Base-by-base conservation (phyloP, 2,888 invertebrate species). In the Lycophotia porphyrea region DNA sequence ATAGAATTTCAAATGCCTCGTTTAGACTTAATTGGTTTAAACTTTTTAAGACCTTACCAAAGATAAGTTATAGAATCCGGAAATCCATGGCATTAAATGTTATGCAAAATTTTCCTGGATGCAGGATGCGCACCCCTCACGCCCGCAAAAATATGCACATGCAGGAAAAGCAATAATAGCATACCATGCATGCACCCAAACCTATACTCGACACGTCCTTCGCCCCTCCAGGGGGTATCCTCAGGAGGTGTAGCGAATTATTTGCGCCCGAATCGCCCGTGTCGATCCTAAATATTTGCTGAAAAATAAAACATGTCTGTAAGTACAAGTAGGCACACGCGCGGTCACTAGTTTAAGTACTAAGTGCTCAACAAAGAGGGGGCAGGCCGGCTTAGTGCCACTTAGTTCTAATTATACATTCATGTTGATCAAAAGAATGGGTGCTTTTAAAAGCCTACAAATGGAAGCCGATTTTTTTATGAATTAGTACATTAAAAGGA, bases 391-490 rank as follows among this genome's bases (percentile, higher is more conserved):
- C 80, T 87, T 88, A 87, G 81, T 87, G 78, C 77, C 88, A 88
- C 88, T 88, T 87, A 86, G 71, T 80, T 80, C 84, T 86, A 88
- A 88, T 88, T 88, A 86, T 84, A 81, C 80, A 88, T 88, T 86
- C 84, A 88, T 85, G 87, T 64, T 83, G 85, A 87, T 88, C 88
- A 87, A 88, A 87, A 86, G 87, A 87, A 87, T 87, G 84, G 79
- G 68, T 75, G 80, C 86, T 88, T 87, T 87, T 81, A 86, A 84
- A 85, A 84, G 76, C 83, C 84, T 82, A 83, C 86, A 84, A 85
- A 88, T 88, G 83, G 82, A 87, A 81, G 81, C 67, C 79, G 81
- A 78, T 83, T 87, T 89, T 87, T 90, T 89, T 88, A 83, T 84
- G 81, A 87, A 88, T 90, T 86, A 87, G 71, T 83, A 85, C 84